These are phyloP conservation scores for Reticulitermes speratus DNA, from an alignment of 1,140 invertebrate genomes.

Conservation along the genomic window DNA sequence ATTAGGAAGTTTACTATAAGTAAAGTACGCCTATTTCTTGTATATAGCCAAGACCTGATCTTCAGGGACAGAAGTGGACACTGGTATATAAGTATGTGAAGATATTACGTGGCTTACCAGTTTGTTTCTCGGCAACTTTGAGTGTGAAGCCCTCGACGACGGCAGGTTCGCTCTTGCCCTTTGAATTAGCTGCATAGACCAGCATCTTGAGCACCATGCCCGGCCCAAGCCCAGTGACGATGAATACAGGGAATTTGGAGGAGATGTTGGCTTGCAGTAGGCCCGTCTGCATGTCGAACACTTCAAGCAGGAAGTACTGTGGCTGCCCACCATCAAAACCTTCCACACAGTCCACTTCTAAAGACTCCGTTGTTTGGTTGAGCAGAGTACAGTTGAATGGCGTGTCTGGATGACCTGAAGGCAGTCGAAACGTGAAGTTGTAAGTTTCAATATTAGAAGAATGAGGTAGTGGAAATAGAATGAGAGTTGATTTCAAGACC, in stretches of 20 bases:
- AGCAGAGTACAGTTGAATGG: constrained; percentile 76
- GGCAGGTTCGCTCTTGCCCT: constrained; percentile 73
- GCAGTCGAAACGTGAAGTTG: neutral
- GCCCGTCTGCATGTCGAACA: constrained; percentile 66
- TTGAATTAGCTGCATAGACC: constrained; percentile 80
- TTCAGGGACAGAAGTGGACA: too few relatives aligned
- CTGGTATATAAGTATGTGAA: too few relatives aligned
- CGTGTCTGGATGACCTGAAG: constrained; percentile 66
- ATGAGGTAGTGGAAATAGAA: too few relatives aligned
- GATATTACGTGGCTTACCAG: constrained; percentile 57
- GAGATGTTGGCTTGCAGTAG: constrained; percentile 66
- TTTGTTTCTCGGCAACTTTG: constrained; percentile 76
- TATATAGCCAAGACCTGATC: too few relatives aligned
- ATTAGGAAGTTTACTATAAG: too few relatives aligned
- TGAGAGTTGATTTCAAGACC: too few relatives aligned
- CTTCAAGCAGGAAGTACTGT: constrained; percentile 70
- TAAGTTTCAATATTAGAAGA: neutral
- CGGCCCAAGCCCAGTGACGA: constrained; percentile 65
- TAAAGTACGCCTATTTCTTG: too few relatives aligned
- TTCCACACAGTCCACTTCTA: constrained; percentile 73
- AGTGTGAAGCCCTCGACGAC: constrained; percentile 64
- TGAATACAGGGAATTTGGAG: constrained; percentile 64
- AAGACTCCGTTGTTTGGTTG: constrained; percentile 76
- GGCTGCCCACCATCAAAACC: constrained; percentile 78
- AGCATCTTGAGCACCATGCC: constrained; percentile 67